Evolutionary conservation across 2,113 vertebrate genomes (phyloP).

Genomic region (Chaetorhynchus papuensis): DNA sequence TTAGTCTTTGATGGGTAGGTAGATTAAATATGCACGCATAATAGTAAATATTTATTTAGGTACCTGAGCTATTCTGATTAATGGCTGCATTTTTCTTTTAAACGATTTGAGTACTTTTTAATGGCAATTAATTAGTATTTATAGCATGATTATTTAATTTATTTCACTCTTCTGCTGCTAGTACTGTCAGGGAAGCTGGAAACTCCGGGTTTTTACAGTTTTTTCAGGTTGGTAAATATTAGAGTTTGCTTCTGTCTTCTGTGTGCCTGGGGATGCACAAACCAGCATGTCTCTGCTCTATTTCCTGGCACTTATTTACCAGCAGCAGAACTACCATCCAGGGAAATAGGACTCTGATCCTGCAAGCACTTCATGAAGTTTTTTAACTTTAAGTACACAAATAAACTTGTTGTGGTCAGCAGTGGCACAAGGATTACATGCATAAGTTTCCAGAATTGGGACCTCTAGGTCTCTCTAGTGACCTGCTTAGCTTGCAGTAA

Average conservation of each 20-base stretch:
- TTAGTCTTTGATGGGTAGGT: conserved; percentile 57
- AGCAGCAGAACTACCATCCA: conserved; percentile 43
- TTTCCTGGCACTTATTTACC: conserved; percentile 61
- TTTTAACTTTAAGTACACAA: conserved; percentile 63
- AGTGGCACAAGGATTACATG: conserved; percentile 40
- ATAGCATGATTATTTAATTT: conserved; percentile 63
- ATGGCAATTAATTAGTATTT: conserved; percentile 66
- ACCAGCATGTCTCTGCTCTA: conserved; percentile 54
- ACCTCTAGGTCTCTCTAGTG: conserved; percentile 31
- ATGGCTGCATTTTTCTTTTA: conserved; percentile 66
- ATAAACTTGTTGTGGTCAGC: conserved; percentile 61
- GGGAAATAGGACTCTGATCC: conserved; percentile 59
- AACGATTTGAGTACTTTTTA: conserved; percentile 62
- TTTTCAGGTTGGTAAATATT: conserved; percentile 42
- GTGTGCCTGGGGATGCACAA: conserved; percentile 46
- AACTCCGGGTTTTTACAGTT: conserved; percentile 24
- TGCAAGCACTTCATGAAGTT: conserved; percentile 57
- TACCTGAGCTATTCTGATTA: conserved; percentile 65
- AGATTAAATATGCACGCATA: conserved; percentile 57
- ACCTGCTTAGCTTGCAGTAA: conserved; percentile 49
- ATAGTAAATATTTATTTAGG: conserved; percentile 68
- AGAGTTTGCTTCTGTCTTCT: conserved; percentile 36
- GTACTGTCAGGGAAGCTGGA: conserved; percentile 6
- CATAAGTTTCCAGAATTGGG: conserved; percentile 51
- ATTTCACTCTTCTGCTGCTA: conserved; percentile 49